phyloP scores from a whole-genome alignment of 2,113 vertebrate genomes.

The Clupea harengus region DNA sequence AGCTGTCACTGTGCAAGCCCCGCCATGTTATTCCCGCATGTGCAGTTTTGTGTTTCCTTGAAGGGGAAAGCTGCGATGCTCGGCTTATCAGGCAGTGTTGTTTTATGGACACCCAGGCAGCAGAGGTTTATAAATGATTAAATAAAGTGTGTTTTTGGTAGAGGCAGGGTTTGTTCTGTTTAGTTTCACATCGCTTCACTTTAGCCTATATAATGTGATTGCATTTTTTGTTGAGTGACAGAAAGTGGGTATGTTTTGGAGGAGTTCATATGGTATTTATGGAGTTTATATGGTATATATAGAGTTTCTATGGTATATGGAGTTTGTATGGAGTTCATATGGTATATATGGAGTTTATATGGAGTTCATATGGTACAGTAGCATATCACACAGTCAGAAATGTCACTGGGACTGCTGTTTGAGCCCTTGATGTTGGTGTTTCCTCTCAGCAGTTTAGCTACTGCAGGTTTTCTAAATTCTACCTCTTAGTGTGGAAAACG shows the following conservation, averaged over 20 bases:
- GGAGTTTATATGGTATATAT: background rate
- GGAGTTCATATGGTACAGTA: background rate
- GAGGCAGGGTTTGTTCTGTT: background rate
- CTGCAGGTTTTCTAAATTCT: background rate
- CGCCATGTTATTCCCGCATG: background rate
- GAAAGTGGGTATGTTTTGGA: background rate
- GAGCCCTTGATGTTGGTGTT: background rate
- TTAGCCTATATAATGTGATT: background rate
- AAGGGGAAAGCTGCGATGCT: background rate
- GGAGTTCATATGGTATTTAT: background rate
- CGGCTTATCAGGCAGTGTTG: background rate
- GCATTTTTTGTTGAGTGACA: background rate
- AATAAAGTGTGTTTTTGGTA: background rate
- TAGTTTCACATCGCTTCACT: background rate
- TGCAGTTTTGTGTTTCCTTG: background rate
- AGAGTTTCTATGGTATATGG: too few species aligned
- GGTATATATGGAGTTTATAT: background rate
- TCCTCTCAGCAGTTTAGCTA: background rate
- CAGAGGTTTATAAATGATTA: background rate
- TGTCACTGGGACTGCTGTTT: background rate
- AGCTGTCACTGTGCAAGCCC: background rate
- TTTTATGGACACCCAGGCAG: background rate
- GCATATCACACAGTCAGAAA: too few species aligned
- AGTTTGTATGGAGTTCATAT: background rate
- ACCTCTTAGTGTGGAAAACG: background rate